Evolutionary conservation across 2,888 invertebrate genomes (phyloP).

Genomic region (Cheilosia pagana): DNA sequence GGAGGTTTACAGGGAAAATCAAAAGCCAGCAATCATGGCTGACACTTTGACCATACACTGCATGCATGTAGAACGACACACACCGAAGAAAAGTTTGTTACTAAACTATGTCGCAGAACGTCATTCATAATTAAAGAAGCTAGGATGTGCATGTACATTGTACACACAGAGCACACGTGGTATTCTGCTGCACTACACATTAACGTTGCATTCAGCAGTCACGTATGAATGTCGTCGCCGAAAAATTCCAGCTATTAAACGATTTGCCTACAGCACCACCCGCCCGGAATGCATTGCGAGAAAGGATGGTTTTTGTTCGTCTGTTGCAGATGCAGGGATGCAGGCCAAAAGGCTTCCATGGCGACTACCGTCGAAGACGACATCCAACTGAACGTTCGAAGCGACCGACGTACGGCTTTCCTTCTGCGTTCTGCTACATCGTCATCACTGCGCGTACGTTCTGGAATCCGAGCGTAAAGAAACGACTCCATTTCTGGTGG

Average conservation of each 20-base stretch:
- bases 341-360: conserved; percentile 1
- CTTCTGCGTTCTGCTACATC: conserved; percentile 23
- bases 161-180: conserved; percentile 11
- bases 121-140: conserved; percentile 57
- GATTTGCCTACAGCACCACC: conserved; percentile 57
- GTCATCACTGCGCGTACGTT: conserved; percentile 23
- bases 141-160: conserved; percentile 10
- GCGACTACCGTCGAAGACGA: background rate
- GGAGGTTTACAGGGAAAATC: background rate
- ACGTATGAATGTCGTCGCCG: conserved; percentile 63
- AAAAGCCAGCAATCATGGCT: background rate
- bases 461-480: conserved; percentile 47
- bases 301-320: conserved; percentile 22
- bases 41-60: conserved; percentile 4
- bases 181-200: conserved; percentile 19
- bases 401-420: background rate
- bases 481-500: conserved; percentile 26
- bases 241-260: conserved; percentile 63
- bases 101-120: conserved; percentile 44
- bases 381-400: too few species aligned
- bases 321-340: conserved; percentile 26
- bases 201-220: conserved; percentile 64
- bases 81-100: conserved; percentile 34
- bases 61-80: background rate
- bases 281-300: conserved; percentile 37